Evolutionary conservation across 1,140 invertebrate genomes (phyloP).

Genomic region (Oryctes rhinoceros): DNA sequence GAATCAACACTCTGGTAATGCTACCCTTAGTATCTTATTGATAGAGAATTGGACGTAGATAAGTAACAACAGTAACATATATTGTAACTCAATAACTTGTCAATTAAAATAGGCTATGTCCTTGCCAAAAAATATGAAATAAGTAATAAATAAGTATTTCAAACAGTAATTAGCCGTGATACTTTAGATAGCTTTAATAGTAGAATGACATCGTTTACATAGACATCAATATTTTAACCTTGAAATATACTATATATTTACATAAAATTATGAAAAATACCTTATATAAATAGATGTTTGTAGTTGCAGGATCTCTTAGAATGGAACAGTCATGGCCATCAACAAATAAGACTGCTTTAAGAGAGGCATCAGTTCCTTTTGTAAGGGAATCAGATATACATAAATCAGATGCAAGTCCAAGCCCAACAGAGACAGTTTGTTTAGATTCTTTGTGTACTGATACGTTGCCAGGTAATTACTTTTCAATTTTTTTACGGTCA

Average conservation of each 20-base stretch:
- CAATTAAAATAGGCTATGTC: background rate
- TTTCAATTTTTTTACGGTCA: background rate
- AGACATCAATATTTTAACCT: background rate
- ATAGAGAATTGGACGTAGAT: no score
- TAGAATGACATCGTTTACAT: no score
- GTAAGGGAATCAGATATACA: constrained; percentile 51
- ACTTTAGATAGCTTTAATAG: background rate
- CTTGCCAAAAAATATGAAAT: constrained; percentile 39
- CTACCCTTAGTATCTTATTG: no score
- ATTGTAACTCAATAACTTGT: no score
- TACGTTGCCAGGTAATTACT: constrained; percentile 51
- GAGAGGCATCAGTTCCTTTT: constrained; percentile 45
- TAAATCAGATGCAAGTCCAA: constrained; percentile 60
- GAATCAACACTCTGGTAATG: background rate
- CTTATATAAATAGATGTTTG: background rate
- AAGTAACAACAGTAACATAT: no score
- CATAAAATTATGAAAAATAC: background rate
- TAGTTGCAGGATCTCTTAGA: constrained; percentile 50
- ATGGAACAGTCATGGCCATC: constrained; percentile 59
- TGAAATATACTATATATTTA: constrained; percentile 1
- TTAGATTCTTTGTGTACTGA: constrained; percentile 53
- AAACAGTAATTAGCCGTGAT: background rate
- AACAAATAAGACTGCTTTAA: constrained; percentile 48
- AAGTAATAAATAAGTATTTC: background rate
- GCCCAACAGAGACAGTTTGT: constrained; percentile 60